Percentiles rank a stretch among this genome's conserved stretches.
Evolutionary conservation across 1,140 invertebrate genomes (phyloP).

Genomic region (Ceratina australensis): DNA sequence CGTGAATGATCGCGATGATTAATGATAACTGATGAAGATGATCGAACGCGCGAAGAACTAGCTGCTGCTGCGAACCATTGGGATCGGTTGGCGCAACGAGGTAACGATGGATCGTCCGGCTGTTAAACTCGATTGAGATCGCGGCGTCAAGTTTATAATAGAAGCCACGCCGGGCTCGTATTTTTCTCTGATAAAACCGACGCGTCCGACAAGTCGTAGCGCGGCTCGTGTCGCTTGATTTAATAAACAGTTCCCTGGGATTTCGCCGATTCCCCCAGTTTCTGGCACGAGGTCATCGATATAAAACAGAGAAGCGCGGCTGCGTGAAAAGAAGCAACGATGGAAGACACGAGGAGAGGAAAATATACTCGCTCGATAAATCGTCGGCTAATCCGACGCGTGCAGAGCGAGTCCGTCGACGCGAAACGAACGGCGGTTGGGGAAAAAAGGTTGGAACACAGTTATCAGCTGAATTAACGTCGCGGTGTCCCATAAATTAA

Average conservation of each 20-base stretch:
- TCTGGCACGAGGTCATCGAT: neutral
- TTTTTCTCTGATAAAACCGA: no score
- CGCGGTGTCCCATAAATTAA: conserved; percentile 17
- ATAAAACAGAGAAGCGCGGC: neutral
- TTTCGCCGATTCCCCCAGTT: conserved; percentile 1
- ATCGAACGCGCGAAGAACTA: conserved; percentile 1
- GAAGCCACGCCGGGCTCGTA: no score
- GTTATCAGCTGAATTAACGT: conserved; percentile 22
- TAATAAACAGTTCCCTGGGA: conserved; percentile 10
- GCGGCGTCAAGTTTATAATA: neutral
- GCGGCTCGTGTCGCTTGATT: conserved; percentile 3
- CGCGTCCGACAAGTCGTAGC: neutral
- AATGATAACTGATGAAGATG: conserved; percentile 30
- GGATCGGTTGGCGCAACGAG: neutral
- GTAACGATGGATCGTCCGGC: neutral
- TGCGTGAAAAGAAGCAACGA: neutral
- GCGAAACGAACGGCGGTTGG: neutral
- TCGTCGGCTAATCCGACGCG: neutral
- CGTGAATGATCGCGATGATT: conserved; percentile 16
- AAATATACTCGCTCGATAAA: neutral
- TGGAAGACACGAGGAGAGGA: neutral
- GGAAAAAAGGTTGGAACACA: neutral
- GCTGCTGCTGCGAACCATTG: neutral
- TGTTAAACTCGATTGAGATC: conserved; percentile 14
- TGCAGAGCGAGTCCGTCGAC: neutral